Conservation (phyloP, 2,113 vertebrate species). For the Ifrita kowaldi region DNA sequence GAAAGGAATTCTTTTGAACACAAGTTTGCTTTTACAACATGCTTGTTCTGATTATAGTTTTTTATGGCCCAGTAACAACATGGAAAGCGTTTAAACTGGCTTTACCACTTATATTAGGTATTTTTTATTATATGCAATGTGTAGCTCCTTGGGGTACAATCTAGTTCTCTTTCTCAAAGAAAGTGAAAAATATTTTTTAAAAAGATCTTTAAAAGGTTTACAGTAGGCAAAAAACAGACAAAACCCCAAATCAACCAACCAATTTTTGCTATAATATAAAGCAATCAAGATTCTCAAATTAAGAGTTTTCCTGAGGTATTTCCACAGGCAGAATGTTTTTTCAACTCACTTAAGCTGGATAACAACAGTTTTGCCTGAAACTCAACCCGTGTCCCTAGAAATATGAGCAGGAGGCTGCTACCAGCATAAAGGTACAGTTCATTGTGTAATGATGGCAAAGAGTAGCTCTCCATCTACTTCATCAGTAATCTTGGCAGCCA, state of each 20-base stretch:
- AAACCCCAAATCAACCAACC: background rate
- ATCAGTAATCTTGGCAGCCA: background rate
- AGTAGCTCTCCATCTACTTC: background rate
- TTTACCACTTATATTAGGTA: background rate
- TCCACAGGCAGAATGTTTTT: background rate
- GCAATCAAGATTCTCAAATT: background rate
- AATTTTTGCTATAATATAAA: background rate
- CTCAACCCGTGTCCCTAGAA: background rate
- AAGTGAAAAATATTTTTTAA: background rate
- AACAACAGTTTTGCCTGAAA: background rate
- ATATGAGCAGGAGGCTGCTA: background rate
- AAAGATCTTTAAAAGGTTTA: background rate
- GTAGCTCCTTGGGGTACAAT: background rate
- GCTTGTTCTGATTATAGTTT: background rate
- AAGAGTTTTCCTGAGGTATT: background rate
- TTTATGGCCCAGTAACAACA: background rate
- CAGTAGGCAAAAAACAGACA: background rate
- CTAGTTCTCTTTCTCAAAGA: background rate
- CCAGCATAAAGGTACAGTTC: background rate
- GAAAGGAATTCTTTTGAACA: conserved; percentile 6
- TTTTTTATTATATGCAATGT: background rate
- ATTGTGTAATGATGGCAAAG: background rate
- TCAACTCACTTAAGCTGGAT: background rate
- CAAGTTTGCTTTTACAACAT: background rate
- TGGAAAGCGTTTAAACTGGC: background rate